Conservation (phyloP, 2,888 invertebrate species). For the Watsonalla cultraria region DNA sequence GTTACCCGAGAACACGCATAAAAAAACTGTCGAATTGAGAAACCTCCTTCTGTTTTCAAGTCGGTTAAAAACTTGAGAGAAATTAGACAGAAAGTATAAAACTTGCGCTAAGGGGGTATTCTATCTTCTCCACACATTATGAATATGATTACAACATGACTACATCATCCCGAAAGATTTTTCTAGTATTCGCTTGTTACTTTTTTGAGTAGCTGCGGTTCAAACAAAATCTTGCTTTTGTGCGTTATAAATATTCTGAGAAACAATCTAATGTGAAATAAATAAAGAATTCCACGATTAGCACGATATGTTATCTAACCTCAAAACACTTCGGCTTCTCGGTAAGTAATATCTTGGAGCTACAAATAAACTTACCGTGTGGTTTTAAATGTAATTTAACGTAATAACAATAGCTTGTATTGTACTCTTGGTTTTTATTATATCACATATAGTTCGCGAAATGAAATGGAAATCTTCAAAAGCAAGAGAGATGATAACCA, state of each 20-base stretch:
- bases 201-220: no score
- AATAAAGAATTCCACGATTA: constrained; percentile 47
- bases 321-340: constrained; percentile 33
- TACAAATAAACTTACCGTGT: neutral
- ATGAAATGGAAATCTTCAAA: constrained; percentile 8
- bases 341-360: neutral
- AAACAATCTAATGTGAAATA: constrained; percentile 13
- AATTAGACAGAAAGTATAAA: no score
- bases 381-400: neutral
- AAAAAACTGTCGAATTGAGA: no score
- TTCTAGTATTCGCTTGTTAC: neutral
- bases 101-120: neutral
- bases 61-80: no score
- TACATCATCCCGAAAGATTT: neutral
- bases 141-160: constrained; percentile 4
- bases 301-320: constrained; percentile 57
- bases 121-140: neutral
- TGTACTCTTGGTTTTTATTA: constrained; percentile 10
- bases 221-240: no score
- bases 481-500: constrained; percentile 16
- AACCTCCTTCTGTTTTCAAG: no score
- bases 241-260: constrained; percentile 6
- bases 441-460: constrained; percentile 6
- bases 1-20: no score
- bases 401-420: constrained; percentile 3